Evolutionary conservation across 2,797 vertebrate species (phyloP).

Genomic region (Characodon lateralis): DNA sequence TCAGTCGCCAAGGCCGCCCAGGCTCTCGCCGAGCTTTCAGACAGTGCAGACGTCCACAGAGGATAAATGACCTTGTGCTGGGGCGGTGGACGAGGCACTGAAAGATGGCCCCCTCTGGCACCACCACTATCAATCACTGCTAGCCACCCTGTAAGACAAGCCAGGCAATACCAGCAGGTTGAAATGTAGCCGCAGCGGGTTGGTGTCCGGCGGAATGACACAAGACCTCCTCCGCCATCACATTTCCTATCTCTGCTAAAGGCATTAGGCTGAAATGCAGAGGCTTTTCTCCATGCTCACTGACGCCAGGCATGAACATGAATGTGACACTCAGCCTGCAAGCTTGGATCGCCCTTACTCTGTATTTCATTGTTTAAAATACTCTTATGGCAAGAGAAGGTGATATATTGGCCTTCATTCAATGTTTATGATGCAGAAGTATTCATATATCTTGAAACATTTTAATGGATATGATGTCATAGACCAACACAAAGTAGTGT

Average conservation of each 20-base stretch:
- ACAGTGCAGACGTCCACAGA: slow-evolving; percentile 60
- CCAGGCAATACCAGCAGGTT: slow-evolving; percentile 45
- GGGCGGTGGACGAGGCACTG: slow-evolving; percentile 60
- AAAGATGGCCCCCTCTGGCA: slow-evolving; percentile 67
- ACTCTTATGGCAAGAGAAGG: slow-evolving; percentile 21
- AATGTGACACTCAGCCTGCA: slow-evolving; percentile 11
- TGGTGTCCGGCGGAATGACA: slow-evolving; percentile 34
- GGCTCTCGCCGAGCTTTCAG: slow-evolving; percentile 46
- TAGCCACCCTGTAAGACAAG: slow-evolving; percentile 54
- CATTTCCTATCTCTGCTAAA: slow-evolving; percentile 26
- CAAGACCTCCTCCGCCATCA: slow-evolving; percentile 24
- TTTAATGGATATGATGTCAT: too few relatives aligned
- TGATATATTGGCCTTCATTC: not conserved
- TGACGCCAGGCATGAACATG: slow-evolving; percentile 24
- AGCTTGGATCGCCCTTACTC: slow-evolving; percentile 16
- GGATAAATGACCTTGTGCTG: slow-evolving; percentile 73
- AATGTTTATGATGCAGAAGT: not conserved
- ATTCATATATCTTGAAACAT: too few relatives aligned
- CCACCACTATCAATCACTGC: slow-evolving; percentile 67
- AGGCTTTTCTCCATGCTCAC: slow-evolving; percentile 13
- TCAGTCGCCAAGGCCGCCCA: slow-evolving; percentile 62
- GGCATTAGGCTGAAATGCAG: slow-evolving; percentile 6
- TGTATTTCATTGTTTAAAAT: slow-evolving; percentile 17
- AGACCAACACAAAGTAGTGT: too few relatives aligned
- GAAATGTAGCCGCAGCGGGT: slow-evolving; percentile 47